phyloP scores from a whole-genome alignment of 30 jellyfish, hydroid and myxozoan genomes.

The Hydra vulgaris region DNA sequence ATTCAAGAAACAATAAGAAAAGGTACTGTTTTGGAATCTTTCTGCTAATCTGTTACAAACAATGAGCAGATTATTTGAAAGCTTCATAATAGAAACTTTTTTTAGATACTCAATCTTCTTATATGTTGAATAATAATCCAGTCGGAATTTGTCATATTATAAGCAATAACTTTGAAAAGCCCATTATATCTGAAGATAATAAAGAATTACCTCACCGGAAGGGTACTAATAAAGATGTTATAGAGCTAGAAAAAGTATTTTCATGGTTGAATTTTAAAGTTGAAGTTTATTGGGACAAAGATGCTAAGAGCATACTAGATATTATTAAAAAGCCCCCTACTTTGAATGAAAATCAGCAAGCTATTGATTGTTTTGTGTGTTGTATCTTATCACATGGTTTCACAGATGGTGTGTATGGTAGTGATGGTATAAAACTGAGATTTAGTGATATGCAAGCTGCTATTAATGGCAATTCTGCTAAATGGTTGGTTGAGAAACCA shows the following conservation, averaged over 20 bases:
- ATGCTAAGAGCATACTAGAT: background rate
- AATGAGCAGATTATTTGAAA: too few species aligned
- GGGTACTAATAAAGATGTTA: slow-evolving; percentile 9
- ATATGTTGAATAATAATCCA: too few species aligned
- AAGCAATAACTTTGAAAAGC: background rate
- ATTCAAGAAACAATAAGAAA: too few species aligned
- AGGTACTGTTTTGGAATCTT: too few species aligned
- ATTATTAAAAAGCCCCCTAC: background rate
- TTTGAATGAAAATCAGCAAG: background rate
- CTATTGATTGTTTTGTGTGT: slow-evolving; percentile 25
- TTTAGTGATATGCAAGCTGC: background rate
- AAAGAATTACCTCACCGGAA: background rate
- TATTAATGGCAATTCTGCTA: background rate
- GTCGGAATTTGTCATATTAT: slow-evolving; percentile 4
- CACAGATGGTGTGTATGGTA: slow-evolving; percentile 23
- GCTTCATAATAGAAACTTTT: too few species aligned
- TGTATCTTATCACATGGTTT: slow-evolving; percentile 33
- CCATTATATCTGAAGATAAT: background rate
- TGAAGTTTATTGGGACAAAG: background rate
- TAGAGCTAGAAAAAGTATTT: background rate
- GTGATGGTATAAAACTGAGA: slow-evolving; percentile 14
- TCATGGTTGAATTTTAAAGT: slow-evolving; percentile 15
- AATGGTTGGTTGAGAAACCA: slow-evolving; percentile 10
- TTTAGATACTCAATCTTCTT: too few species aligned
- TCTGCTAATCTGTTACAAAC: too few species aligned